Evolutionary conservation across 2,888 invertebrate genomes (phyloP), one percentile per base, ranked within the genome.

Genomic region (Heliconius sara): DNA sequence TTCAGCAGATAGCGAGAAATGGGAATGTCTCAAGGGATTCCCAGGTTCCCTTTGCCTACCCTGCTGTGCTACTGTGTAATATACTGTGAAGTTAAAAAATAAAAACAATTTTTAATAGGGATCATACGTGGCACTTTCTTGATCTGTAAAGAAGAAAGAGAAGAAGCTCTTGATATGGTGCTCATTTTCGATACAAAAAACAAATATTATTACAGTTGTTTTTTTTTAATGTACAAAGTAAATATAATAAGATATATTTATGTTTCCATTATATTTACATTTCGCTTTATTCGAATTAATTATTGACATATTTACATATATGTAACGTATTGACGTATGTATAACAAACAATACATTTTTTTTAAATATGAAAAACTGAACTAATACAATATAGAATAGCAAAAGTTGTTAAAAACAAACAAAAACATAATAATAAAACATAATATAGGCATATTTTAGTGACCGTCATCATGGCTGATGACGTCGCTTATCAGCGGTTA

Each of bases 401-500:
- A 34, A 67, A 67, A 10, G 30, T 39, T 57, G 16, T 73, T 39
- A 10, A 39, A 34, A 39, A 39, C 39, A 39, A 39, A 39, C 13
- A 73, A 60, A 57, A 57, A 52, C 30, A 60, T 73, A 25, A 39
- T 60, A 39, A 39, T 60, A 34, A 60, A n/a, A n/a, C 16, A 60
- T 39, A 73, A 9, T 73, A 73, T 60, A 57, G 60, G 60, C 76
- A 79, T 85, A 86, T 85, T 87, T 87, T 86, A 87, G 84, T 83
- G 83, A 86, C 84, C 79, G 79, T 85, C 84, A 88, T 86, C 34
- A 86, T 85, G 86, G 86, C 82, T 85, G 89, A 88, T 91, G 90
- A 91, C 91, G 89, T 76, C 88, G 90, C 91, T 93, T 94, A 94
- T 94, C 93, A 93, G 91, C 88, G 88, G 92, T 92, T 94, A 94